Conservation (phyloP, 1,140 invertebrate species). For the Pogonomyrmex californicus region DNA sequence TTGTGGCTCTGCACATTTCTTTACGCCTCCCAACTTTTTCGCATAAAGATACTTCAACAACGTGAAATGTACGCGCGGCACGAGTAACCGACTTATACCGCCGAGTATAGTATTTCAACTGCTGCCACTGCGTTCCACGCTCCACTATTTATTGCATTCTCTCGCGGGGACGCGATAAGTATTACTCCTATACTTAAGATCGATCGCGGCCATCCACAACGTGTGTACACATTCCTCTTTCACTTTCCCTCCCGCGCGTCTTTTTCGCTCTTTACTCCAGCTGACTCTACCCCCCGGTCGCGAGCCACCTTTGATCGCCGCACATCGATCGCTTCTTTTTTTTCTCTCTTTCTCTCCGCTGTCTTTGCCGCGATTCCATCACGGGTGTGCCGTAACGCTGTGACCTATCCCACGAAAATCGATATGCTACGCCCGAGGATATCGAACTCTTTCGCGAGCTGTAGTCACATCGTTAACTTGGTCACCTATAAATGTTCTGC, state of each 20-base stretch:
- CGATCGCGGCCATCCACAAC: slow-evolving; percentile 62
- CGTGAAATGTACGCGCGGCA: slow-evolving; percentile 6
- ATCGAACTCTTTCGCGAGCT: slow-evolving; percentile 74
- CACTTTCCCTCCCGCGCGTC: background rate
- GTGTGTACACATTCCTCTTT: slow-evolving; percentile 31
- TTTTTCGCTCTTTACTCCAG: slow-evolving; percentile 48
- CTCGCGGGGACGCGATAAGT: slow-evolving; percentile 23
- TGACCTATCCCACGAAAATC: slow-evolving; percentile 75
- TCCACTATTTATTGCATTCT: slow-evolving; percentile 34
- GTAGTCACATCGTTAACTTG: slow-evolving; percentile 62
- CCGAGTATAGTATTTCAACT: slow-evolving; percentile 37
- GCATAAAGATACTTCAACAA: slow-evolving; percentile 28
- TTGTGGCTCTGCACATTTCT: background rate
- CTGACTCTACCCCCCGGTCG: slow-evolving; percentile 35
- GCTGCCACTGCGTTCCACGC: background rate
- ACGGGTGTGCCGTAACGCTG: slow-evolving; percentile 42
- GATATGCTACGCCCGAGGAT: slow-evolving; percentile 72
- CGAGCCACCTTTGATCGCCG: slow-evolving; percentile 65
- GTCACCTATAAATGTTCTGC: slow-evolving; percentile 34
- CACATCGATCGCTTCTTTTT: slow-evolving; percentile 35
- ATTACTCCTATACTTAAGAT: slow-evolving; percentile 43
- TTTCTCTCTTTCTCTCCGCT: background rate
- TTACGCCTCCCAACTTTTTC: slow-evolving; percentile 35
- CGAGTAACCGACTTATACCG: slow-evolving; percentile 49
- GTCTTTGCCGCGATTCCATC: slow-evolving; percentile 60